These are phyloP conservation scores for Calameuta filiformis DNA, from an alignment of 2,888 invertebrate species.

Conservation along the genomic window DNA sequence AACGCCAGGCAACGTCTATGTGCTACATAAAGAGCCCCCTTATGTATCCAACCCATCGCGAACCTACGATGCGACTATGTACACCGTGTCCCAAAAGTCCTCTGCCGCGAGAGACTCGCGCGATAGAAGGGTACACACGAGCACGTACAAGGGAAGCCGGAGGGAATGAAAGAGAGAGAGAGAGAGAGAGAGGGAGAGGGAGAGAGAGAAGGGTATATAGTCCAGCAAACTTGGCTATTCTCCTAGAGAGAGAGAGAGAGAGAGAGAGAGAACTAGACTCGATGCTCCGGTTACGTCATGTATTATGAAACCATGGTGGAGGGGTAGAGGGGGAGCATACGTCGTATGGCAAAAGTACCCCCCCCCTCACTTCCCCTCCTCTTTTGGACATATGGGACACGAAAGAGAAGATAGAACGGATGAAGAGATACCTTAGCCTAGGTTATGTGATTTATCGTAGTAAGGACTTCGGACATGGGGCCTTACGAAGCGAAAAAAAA, in stretches of 20 bases:
- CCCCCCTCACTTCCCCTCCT: background rate
- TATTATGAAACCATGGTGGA: background rate
- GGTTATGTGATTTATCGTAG: background rate
- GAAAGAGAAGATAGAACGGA: background rate
- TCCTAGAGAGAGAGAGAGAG: background rate
- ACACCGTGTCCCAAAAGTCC: conserved; percentile 56
- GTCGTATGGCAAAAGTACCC: background rate
- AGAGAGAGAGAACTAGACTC: background rate
- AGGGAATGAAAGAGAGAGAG: conserved; percentile 13
- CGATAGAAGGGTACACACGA: background rate
- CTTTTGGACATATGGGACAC: background rate
- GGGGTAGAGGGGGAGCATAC: background rate
- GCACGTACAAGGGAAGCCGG: background rate
- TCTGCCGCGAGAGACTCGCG: conserved; percentile 23
- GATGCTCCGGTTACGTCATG: background rate
- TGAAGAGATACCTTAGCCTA: background rate
- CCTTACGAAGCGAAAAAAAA: background rate
- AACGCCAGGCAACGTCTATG: conserved; percentile 59
- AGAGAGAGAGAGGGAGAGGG: conserved; percentile 12
- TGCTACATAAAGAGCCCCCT: conserved; percentile 64
- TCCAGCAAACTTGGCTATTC: background rate
- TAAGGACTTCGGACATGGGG: background rate
- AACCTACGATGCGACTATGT: conserved; percentile 54
- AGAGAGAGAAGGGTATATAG: conserved; percentile 1
- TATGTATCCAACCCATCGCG: conserved; percentile 63